Base-by-base conservation (phyloP, 1,140 invertebrate genomes). In the Drosophila fuyamai region DNA sequence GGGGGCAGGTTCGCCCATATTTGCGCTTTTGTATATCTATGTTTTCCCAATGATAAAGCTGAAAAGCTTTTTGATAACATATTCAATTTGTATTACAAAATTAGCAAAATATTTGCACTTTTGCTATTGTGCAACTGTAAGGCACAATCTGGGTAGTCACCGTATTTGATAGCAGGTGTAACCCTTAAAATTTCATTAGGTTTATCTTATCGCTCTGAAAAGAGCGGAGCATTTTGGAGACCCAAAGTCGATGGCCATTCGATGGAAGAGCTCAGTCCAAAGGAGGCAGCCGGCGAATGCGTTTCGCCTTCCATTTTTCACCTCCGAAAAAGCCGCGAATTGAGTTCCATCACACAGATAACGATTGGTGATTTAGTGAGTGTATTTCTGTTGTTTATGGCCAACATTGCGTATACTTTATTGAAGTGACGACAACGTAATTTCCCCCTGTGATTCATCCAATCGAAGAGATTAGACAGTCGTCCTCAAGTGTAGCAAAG, bases 101-200 rank as follows among this genome's bases (percentile, higher is more conserved):
- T 61, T 36, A 40, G 44, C 18, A 43, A 76, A 58, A 59, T 67
- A 68, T 76, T 76, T 76, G 73, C 73, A 65, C 50, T 56, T 56
- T 23, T 27, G 68, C 43, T 32, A 74, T 74, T 74, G 56, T 55
- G 51, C 54, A 70, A 70, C 40, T 70, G 32, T 12, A 48, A 27
- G 29, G 0, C 56, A 16, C 29, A 55, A 61, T 61, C 38, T 60
- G 62, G 44, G 35, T 32, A 41, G 58, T 44, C 60, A 59, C 29
- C 29, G 7, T 57, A 60, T 75, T 67, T 83, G 83, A 86, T 86
- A 89, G 60, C 83, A 66, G 50, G 55, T 71, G 71, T 83, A 89
- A 83, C 84, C 80, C 83, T 88, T 88, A 70, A 88, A 80, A 70
- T 81, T 88, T 88, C 80, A 89, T 89, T 73, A 63, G 84, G 41